These are phyloP conservation scores for Dynastes hyllus DNA, from an alignment of 2,888 invertebrate species.

Conservation along the genomic window DNA sequence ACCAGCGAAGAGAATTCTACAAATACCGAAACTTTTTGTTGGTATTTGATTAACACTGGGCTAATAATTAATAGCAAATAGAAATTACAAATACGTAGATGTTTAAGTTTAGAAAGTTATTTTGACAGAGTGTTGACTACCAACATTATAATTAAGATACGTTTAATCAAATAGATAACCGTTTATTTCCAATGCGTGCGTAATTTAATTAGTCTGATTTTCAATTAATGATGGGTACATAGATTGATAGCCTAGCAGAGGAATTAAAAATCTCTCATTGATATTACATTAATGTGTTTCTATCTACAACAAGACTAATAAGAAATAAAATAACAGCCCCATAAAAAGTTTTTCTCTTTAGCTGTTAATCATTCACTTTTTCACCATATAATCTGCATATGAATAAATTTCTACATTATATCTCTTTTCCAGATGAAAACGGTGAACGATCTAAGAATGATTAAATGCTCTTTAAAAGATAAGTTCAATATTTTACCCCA, in stretches of 20 bases:
- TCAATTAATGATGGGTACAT: conserved; percentile 28
- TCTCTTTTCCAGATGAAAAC: background rate
- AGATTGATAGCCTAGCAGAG: conserved; percentile 12
- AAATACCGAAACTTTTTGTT: conserved; percentile 2
- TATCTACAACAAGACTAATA: background rate
- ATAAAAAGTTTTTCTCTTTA: background rate
- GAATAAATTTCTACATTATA: background rate
- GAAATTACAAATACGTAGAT: conserved; percentile 41
- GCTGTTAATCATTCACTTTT: background rate
- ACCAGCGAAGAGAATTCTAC: background rate
- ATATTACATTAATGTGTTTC: background rate
- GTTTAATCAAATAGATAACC: conserved; percentile 28
- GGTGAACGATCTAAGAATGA: background rate
- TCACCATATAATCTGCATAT: background rate
- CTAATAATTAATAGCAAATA: conserved; percentile 42
- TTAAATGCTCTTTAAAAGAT: no score
- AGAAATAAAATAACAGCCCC: background rate
- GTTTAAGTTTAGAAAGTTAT: conserved; percentile 47
- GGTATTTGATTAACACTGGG: conserved; percentile 29
- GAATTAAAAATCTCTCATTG: background rate
- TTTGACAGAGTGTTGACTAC: conserved; percentile 45
- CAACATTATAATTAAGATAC: conserved; percentile 43
- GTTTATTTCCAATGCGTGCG: conserved; percentile 31
- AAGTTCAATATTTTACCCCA: no score
- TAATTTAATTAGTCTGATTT: conserved; percentile 42